These are phyloP conservation scores for Symphodus melops DNA, from an alignment of 2,113 vertebrate genomes.

Conservation along the genomic window DNA sequence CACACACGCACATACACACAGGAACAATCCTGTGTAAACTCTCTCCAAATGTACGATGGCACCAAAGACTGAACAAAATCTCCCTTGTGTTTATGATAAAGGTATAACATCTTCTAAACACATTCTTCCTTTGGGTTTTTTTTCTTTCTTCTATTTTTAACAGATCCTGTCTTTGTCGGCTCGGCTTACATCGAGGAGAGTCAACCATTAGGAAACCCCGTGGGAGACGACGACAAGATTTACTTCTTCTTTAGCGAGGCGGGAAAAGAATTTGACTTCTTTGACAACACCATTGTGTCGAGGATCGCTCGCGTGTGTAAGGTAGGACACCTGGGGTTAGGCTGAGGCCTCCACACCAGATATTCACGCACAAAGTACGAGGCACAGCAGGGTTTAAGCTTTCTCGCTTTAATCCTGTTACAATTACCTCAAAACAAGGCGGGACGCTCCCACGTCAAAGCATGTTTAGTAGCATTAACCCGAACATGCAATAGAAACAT, in stretches of 20 bases:
- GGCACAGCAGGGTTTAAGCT: constrained; percentile 8
- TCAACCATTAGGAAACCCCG: constrained; percentile 78
- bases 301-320: constrained; percentile 94
- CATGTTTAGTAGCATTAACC: constrained; percentile 25
- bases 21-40: constrained; percentile 2
- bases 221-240: constrained; percentile 91
- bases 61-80: neutral
- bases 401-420: constrained; percentile 54
- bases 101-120: neutral
- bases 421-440: constrained; percentile 37
- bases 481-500: constrained; percentile 35
- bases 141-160: constrained; percentile 1
- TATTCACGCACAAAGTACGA: constrained; percentile 13
- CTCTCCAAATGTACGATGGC: neutral
- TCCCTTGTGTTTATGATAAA: neutral
- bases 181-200: constrained; percentile 91
- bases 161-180: constrained; percentile 93
- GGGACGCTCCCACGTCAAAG: constrained; percentile 36
- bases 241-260: constrained; percentile 98
- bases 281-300: constrained; percentile 94
- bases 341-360: constrained; percentile 5
- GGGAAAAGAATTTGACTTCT: constrained; percentile 94
- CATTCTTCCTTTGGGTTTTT: constrained; percentile 7
- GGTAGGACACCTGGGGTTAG: constrained; percentile 79
- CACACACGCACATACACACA: constrained; percentile 3